Base-by-base conservation (phyloP, 2,888 invertebrate genomes). In the Eulithis prunata region DNA sequence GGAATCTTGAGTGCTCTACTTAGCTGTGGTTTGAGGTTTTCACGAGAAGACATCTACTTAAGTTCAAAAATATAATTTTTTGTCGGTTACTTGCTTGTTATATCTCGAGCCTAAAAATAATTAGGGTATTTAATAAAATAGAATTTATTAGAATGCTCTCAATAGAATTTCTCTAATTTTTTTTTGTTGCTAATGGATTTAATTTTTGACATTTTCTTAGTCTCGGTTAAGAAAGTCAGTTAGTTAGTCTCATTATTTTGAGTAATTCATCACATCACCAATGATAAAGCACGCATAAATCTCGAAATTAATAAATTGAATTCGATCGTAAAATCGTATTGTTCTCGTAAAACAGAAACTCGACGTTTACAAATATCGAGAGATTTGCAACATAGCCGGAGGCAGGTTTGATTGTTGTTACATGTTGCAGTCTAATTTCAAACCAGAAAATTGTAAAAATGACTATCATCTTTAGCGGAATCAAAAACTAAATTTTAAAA, bases 1-100 rank as follows among this genome's bases (percentile, higher is more conserved):
- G 13, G 49, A 62, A 61, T 36, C 64, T 32, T 59, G 49, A 64
- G 52, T 56, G 56, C 63, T 43, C 51, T 56, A 41, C 55, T 62
- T 58, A 62, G 62, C 62, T 66, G 65, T 21, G 62, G 66, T 51
- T 60, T 64, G 62, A 47, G 68, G 66, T 51, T 56, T 57, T 21
- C 53, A n/a, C 13, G 57, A 21, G 2, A 43, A 32, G 32, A 52
- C 43, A 6, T 21, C 28, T 10, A 28, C 21, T 3, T 51, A 28
- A 51, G 32, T 32, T 32, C 32, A 3, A 32, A 32, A 32, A 32
- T 32, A 6, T 21, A 21, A 21, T 21, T 32, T 32, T 3, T 6
- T 32, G 32, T 21, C 21, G 21, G 21, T 32, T 3, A 32, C 32
- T 6, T 32, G 32, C 32, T 32, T 21, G 21, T 21, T 32, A 32